Base-by-base conservation (phyloP, 1,140 invertebrate species). In the Apis florea region DNA sequence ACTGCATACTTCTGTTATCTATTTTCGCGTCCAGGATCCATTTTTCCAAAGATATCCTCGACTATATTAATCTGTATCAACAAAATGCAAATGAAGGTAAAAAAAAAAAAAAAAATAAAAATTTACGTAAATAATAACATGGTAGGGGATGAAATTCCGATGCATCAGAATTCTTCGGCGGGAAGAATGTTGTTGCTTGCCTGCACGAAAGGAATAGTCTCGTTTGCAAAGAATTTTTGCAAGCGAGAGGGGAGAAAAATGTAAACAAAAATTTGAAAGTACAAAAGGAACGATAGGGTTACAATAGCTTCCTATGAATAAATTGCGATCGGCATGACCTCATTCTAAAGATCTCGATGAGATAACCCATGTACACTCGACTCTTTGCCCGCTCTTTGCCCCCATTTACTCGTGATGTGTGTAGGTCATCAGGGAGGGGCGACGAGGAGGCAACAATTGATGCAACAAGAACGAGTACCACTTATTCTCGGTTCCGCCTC, bases 331-430 rank as follows among this genome's bases (percentile, higher is more conserved):
- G 68, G 40, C 59, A 71, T 63, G 85, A 86, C 84, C 85, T 51
- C 74, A 72, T 86, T 85, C 47, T 53, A 26, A 79, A 86, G 84
- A 85, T 86, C 74, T 79, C 74, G 80, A 70, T 24, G 67, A 85
- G 84, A 86, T 85, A 85, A 85, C 70, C 83, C 75, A 19, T 66
- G 70, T 56, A 83, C 24, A 61, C 67, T 53, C 79, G 83, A 79
- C 56, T 85, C 84, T 86, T 79, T 80, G 85, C 70, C 82, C 71
- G 75, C 83, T 73, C 84, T 85, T 71, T 85, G 84, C 67, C 71
- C 31, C 84, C 61, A 83, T 86, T 86, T 86, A 83, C 31, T 54
- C 80, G 85, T 66, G 31, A 40, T 40, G 72, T 68, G 70, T 79
- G 76, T 76, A 67, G 84, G 75, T 86, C 85, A 75, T 70, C 71